A percentile compares a stretch with the other conserved stretches of the same genome.
Conservation (phyloP, 2,888 invertebrate species). For the Rhagonycha lutea region DNA sequence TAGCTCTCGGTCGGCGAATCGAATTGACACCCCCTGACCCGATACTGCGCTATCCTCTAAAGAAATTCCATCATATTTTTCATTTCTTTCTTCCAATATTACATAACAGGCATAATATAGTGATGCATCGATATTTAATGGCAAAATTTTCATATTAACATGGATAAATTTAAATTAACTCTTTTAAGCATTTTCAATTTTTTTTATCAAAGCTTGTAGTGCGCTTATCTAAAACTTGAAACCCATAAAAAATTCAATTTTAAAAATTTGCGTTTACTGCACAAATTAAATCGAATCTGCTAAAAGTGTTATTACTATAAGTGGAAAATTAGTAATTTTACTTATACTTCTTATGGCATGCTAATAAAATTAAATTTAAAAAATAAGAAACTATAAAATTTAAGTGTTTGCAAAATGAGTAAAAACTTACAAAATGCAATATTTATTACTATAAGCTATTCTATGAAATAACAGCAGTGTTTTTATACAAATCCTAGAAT, state of each 20-base stretch:
- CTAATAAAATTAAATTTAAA: neutral
- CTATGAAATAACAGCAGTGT: neutral
- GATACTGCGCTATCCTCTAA: conserved; percentile 21
- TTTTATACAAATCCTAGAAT: neutral
- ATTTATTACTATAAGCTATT: neutral
- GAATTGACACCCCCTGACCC: conserved; percentile 38
- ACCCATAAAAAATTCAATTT: too few species aligned
- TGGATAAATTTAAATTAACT: neutral
- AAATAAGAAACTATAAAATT: neutral
- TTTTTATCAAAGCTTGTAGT: neutral
- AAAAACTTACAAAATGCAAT: neutral
- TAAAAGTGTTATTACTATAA: neutral
- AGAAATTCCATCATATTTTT: conserved; percentile 26
- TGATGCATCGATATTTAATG: conserved; percentile 4
- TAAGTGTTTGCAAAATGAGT: neutral
- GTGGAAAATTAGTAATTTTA: neutral
- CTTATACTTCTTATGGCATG: neutral
- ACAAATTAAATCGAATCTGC: neutral
- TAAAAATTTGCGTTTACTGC: neutral
- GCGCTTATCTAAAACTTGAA: neutral
- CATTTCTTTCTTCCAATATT: conserved; percentile 14
- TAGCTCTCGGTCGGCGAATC: conserved; percentile 39
- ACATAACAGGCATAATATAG: conserved; percentile 2
- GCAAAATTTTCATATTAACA: neutral
- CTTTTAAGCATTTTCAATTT: neutral